Evolutionary conservation across 2,797 vertebrate genomes (phyloP).

Genomic region (Artibeus lituratus): DNA sequence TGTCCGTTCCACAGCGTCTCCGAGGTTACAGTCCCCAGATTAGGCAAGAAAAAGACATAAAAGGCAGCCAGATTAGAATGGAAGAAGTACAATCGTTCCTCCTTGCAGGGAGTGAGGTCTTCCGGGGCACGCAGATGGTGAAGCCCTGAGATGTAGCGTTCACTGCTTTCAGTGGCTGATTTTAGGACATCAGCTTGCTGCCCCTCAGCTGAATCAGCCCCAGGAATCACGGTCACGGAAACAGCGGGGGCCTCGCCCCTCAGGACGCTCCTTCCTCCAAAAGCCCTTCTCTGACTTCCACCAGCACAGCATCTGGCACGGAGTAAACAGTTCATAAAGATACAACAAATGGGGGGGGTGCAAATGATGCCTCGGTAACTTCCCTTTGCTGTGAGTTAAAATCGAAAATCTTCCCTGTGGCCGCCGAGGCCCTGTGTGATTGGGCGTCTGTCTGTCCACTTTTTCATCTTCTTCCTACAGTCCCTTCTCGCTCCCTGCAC

Average conservation of each 20-base stretch:
- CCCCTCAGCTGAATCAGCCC: too few relatives aligned
- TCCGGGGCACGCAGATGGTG: accelerated
- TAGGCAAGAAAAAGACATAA: background rate
- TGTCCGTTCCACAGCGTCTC: accelerated
- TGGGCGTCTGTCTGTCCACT: too few relatives aligned
- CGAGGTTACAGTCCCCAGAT: background rate
- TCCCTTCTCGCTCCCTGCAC: too few relatives aligned
- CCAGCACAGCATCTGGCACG: background rate
- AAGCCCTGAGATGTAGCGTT: background rate
- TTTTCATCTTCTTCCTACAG: too few relatives aligned
- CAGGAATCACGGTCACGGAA: too few relatives aligned
- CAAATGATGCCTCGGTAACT: background rate
- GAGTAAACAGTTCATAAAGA: background rate
- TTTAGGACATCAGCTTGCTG: accelerated
- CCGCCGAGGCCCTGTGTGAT: accelerated
- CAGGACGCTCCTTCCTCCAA: background rate
- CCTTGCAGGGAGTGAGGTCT: background rate
- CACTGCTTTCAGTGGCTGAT: accelerated
- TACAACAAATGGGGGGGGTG: background rate
- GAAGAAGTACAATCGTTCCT: background rate
- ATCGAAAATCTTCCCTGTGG: background rate
- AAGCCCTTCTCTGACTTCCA: background rate
- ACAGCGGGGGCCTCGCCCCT: too few relatives aligned
- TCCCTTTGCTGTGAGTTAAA: background rate
- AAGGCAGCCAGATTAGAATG: background rate